Percentiles rank a stretch among this genome's conserved stretches.
These are phyloP conservation scores for Sepiola atlantica DNA, from an alignment of 2,888 invertebrate species.

Conservation along the genomic window DNA sequence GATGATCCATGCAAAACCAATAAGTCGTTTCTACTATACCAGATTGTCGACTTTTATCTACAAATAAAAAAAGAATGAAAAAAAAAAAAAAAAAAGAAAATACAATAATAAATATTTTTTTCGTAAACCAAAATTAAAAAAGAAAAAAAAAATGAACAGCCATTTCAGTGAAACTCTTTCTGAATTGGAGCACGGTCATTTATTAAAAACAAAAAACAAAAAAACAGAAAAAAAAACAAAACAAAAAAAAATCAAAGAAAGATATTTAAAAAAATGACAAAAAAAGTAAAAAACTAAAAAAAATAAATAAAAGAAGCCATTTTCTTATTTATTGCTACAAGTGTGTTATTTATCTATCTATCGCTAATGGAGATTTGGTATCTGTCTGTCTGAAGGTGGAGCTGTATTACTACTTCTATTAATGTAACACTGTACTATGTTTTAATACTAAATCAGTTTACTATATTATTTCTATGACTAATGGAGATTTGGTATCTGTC, in stretches of 20 bases:
- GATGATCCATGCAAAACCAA: constrained; percentile 45
- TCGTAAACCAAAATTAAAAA: background rate
- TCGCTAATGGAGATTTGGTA: background rate
- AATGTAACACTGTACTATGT: too few species aligned
- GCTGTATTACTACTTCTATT: too few species aligned
- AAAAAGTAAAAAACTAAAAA: background rate
- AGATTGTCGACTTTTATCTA: constrained; percentile 45
- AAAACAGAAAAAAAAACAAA: background rate
- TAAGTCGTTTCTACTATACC: constrained; percentile 37
- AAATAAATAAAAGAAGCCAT: background rate
- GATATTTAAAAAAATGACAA: background rate
- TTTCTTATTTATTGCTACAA: background rate
- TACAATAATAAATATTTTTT: constrained; percentile 38
- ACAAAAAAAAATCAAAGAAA: background rate
- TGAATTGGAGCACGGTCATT: constrained; percentile 32
- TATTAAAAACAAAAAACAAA: background rate
- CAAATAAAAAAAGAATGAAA: constrained; percentile 44
- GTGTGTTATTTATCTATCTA: background rate
- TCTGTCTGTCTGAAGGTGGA: too few species aligned
- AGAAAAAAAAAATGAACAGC: constrained; percentile 5
- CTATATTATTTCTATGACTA: too few species aligned
- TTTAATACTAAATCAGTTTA: too few species aligned
- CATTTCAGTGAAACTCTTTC: constrained; percentile 20
- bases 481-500: too few species aligned
- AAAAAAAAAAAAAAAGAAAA: constrained; percentile 38